Evolutionary conservation across 2,113 vertebrate species (phyloP).

Genomic region (Chelonoidis abingdonii): DNA sequence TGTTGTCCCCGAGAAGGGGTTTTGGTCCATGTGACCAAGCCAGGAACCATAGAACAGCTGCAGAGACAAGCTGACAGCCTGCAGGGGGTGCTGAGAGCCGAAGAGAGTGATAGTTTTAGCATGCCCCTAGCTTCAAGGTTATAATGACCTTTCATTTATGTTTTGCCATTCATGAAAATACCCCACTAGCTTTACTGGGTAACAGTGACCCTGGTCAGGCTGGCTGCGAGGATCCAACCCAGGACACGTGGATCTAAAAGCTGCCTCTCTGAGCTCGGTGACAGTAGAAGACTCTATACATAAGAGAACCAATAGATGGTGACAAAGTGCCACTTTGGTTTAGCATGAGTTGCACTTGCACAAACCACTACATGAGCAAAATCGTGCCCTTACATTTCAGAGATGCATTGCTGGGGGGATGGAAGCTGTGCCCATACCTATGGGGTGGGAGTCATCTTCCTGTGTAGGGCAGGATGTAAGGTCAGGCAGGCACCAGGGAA

Average conservation of each 20-base stretch:
- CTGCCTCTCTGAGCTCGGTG: background rate
- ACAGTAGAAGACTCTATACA: background rate
- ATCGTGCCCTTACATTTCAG: background rate
- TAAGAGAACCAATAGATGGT: background rate
- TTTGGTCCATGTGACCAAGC: background rate
- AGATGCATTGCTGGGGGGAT: background rate
- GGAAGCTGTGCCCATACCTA: background rate
- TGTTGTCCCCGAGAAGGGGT: background rate
- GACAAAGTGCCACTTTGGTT: background rate
- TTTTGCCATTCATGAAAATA: background rate
- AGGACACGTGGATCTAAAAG: background rate
- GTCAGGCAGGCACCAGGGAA: background rate
- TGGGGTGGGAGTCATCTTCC: background rate
- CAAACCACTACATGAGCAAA: background rate
- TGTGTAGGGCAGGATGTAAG: background rate
- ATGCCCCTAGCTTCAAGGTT: background rate
- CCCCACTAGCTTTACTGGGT: background rate
- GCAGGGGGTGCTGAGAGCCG: background rate
- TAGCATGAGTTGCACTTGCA: background rate
- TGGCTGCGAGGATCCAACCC: background rate
- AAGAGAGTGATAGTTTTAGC: background rate
- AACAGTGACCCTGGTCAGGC: background rate
- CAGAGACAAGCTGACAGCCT: background rate
- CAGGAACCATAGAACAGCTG: too few relatives aligned
- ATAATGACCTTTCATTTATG: background rate